These are phyloP conservation scores for Platorchestia sp. DNA, from an alignment of 1,140 invertebrate genomes.

Conservation along the genomic window DNA sequence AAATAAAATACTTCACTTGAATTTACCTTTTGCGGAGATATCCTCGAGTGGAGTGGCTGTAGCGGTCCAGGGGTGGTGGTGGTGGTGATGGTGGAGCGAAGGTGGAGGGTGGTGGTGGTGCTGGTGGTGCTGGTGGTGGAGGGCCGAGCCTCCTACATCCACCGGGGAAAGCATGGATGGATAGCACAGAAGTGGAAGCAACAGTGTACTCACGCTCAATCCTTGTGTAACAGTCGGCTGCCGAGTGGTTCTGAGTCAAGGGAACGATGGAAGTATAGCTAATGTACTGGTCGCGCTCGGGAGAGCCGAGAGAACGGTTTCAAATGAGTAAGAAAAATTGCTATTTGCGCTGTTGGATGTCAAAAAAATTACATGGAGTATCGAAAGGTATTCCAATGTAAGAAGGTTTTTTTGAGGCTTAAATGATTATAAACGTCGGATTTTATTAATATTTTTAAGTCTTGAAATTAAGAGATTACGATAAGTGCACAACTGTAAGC, in stretches of 20 bases:
- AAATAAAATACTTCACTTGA: neutral
- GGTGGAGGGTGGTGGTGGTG: constrained; percentile 18
- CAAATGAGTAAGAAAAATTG: no score
- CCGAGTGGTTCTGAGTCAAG: neutral
- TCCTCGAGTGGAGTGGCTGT: neutral
- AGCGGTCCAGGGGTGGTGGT: constrained; percentile 37
- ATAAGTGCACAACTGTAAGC: neutral
- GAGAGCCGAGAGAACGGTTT: no score
- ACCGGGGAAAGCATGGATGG: constrained; percentile 43
- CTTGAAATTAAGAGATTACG: neutral
- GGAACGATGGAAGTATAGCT: neutral
- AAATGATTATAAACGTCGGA: neutral
- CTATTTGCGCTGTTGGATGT: no score
- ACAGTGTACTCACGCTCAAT: neutral
- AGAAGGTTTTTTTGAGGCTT: no score
- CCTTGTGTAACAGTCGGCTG: neutral
- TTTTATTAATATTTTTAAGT: neutral
- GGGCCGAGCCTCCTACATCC: constrained; percentile 35
- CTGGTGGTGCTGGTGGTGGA: constrained; percentile 48
- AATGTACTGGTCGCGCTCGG: no score
- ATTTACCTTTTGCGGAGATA: constrained; percentile 41
- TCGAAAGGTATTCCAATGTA: no score
- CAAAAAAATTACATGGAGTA: no score
- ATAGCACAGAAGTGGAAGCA: neutral
- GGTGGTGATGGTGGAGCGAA: neutral